Conservation (phyloP, 2,113 vertebrate genomes). For the Menidia beryllina region DNA sequence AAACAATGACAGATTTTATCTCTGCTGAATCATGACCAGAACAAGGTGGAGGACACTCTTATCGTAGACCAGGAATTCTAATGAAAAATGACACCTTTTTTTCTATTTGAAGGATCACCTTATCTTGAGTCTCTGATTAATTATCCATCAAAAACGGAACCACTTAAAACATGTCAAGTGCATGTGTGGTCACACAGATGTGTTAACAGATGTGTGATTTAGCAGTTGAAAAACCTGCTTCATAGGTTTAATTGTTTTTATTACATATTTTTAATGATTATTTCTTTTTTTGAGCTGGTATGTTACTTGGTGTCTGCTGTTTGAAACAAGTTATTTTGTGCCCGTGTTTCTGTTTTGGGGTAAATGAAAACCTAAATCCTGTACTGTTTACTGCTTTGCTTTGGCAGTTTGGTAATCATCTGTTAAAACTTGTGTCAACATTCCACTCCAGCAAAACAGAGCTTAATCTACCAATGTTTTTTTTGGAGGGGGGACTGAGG, state of each 20-base stretch:
- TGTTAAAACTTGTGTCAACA: neutral
- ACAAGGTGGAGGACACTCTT: neutral
- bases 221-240: conserved; percentile 17
- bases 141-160: neutral
- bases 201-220: conserved; percentile 3
- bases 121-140: neutral
- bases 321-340: too few relatives aligned
- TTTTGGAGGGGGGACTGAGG: conserved; percentile 6
- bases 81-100: neutral
- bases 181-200: neutral
- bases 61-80: neutral
- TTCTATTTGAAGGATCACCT: neutral
- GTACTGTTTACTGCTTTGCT: neutral
- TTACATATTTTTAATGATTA: conserved; percentile 30
- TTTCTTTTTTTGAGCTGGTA: conserved; percentile 4
- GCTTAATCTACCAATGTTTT: neutral
- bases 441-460: conserved; percentile 16
- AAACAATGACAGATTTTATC: neutral
- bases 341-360: neutral
- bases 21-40: conserved; percentile 9
- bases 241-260: conserved; percentile 8
- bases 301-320: neutral
- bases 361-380: neutral
- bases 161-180: neutral
- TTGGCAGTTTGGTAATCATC: neutral